These are phyloP conservation scores for Procavia capensis DNA, from an alignment of 2,113 vertebrate genomes.

Conservation along the genomic window DNA sequence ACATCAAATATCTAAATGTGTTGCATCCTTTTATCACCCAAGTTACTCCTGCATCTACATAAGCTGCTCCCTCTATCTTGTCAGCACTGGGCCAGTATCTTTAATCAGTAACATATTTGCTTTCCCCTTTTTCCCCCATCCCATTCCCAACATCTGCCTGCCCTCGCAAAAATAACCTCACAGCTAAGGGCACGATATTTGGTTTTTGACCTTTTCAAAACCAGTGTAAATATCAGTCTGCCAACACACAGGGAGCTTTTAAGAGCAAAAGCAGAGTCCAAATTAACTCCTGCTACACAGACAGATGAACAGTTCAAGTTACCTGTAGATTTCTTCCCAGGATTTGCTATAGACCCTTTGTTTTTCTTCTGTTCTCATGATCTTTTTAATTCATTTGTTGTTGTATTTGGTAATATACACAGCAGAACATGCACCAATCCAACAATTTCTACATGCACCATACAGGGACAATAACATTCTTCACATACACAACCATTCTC, in stretches of 20 bases:
- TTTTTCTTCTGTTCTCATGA: too few relatives aligned
- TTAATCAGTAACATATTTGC: neutral
- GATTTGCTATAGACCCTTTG: neutral
- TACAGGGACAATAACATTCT: too few relatives aligned
- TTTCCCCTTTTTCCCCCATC: neutral
- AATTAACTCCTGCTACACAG: neutral
- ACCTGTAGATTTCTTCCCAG: neutral
- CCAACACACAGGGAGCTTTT: slow-evolving; percentile 10
- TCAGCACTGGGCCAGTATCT: neutral
- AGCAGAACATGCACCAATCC: too few relatives aligned
- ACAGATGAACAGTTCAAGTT: neutral
- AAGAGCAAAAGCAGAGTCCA: neutral
- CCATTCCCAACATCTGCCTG: neutral
- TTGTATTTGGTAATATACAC: too few relatives aligned
- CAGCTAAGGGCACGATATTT: slow-evolving; percentile 17
- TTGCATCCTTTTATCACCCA: neutral
- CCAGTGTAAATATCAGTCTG: slow-evolving; percentile 10
- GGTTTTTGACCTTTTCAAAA: slow-evolving; percentile 16
- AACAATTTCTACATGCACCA: too few relatives aligned
- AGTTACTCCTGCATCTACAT: neutral
- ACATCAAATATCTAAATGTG: neutral
- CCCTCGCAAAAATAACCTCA: slow-evolving; percentile 22
- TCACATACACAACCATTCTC: too few relatives aligned
- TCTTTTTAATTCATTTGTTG: too few relatives aligned
- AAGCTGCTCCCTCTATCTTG: neutral